These are phyloP conservation scores for Ceryle rudis DNA, from an alignment of 2,797 vertebrate species.

Conservation along the genomic window DNA sequence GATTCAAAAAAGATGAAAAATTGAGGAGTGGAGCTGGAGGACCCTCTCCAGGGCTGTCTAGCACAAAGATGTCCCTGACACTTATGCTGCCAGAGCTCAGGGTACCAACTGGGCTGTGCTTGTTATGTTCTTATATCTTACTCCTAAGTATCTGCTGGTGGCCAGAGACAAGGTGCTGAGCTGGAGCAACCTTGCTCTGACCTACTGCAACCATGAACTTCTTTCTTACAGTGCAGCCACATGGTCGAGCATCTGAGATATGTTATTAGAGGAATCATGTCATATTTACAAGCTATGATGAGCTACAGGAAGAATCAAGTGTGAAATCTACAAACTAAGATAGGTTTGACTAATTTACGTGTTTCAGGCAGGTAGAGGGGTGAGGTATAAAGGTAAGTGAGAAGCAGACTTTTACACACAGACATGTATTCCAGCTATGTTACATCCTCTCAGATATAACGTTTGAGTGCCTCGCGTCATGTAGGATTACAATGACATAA, in stretches of 20 bases:
- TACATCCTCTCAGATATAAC: neutral
- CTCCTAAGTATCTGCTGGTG: neutral
- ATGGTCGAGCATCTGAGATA: neutral
- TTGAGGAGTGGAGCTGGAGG: neutral
- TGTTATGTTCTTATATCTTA: rapidly evolving
- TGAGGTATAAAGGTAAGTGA: neutral
- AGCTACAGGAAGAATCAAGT: neutral
- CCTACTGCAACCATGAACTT: neutral
- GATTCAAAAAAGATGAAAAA: neutral
- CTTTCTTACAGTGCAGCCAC: neutral
- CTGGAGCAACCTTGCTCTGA: neutral
- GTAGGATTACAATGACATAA: neutral
- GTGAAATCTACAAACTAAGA: neutral
- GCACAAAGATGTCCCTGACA: neutral
- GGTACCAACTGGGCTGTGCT: neutral
- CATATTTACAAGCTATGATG: too few species aligned
- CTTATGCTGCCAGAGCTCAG: neutral
- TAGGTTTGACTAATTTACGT: neutral
- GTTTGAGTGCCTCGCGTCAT: rapidly evolving
- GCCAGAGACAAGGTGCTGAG: neutral
- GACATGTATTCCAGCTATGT: neutral
- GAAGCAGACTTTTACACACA: neutral
- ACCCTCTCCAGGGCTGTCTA: neutral
- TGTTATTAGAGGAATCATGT: too few species aligned
- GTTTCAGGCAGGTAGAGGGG: neutral